phyloP scores from a whole-genome alignment of 2,888 invertebrate genomes.

The Latrodectus elegans region DNA sequence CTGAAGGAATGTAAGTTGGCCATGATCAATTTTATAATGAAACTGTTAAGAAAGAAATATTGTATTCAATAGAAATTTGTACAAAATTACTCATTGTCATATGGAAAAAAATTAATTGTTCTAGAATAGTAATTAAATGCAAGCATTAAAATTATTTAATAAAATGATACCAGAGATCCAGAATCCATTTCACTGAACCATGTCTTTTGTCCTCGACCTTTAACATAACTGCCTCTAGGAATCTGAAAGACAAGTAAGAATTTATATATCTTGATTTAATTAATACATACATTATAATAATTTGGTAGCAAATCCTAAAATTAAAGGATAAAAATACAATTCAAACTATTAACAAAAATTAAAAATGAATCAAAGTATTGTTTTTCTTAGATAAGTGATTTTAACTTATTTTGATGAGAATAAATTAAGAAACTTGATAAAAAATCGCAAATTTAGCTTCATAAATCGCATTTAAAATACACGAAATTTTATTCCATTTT shows the following conservation, averaged over 20 bases:
- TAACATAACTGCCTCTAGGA: slow-evolving; percentile 70
- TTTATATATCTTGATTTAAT: too few relatives aligned
- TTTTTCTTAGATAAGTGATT: too few relatives aligned
- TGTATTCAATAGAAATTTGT: background rate
- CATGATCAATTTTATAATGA: slow-evolving; percentile 89
- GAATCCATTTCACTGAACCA: slow-evolving; percentile 85
- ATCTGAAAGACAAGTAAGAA: slow-evolving; percentile 71
- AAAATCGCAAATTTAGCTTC: too few relatives aligned
- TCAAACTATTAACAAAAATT: too few relatives aligned
- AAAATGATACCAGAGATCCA: slow-evolving; percentile 81
- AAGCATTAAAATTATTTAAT: background rate
- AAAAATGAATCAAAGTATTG: too few relatives aligned
- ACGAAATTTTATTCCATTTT: too few relatives aligned
- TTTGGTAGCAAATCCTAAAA: too few relatives aligned
- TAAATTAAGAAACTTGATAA: too few relatives aligned
- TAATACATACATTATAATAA: too few relatives aligned
- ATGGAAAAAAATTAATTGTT: background rate
- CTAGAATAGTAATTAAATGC: background rate
- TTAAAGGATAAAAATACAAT: too few relatives aligned
- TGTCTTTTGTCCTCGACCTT: slow-evolving; percentile 67
- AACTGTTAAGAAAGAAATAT: slow-evolving; percentile 78
- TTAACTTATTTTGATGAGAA: too few relatives aligned
- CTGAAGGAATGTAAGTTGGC: slow-evolving; percentile 89
- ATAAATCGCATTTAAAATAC: too few relatives aligned
- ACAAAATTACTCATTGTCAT: background rate